These are phyloP conservation scores for Pseudorectes ferrugineus DNA, from an alignment of 2,113 vertebrate species.

Conservation along the genomic window DNA sequence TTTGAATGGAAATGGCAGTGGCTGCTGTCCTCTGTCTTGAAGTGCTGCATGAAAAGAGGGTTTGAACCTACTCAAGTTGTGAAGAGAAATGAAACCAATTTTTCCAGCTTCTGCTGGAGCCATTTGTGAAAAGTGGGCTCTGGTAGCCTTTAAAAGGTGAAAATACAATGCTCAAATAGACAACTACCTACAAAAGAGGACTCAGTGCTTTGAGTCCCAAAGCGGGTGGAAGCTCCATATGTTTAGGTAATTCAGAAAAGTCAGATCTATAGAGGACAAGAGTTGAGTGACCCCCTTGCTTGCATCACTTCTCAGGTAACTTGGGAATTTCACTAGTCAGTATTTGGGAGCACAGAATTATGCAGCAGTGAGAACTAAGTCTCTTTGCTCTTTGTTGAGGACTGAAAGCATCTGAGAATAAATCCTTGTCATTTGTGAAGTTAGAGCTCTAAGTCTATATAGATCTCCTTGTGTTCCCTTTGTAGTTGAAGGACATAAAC, in stretches of 20 bases:
- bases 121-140: neutral
- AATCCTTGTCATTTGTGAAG: neutral
- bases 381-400: neutral
- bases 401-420: neutral
- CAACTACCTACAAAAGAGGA: neutral
- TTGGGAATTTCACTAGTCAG: neutral
- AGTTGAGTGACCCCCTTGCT: neutral
- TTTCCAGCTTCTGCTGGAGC: neutral
- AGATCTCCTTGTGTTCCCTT: neutral
- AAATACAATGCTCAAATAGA: neutral
- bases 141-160: neutral
- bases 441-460: neutral
- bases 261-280: neutral
- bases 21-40: neutral
- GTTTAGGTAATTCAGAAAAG: neutral
- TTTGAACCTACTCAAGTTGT: neutral
- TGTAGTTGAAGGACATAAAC: neutral
- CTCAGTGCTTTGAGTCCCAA: neutral
- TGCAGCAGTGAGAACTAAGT: neutral
- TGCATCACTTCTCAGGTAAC: neutral
- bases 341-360: neutral
- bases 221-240: accelerated
- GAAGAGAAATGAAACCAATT: neutral
- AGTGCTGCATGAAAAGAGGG: neutral
- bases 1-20: neutral